Base-by-base conservation (phyloP, 1,140 invertebrate species). In the Papilio xuthus region DNA sequence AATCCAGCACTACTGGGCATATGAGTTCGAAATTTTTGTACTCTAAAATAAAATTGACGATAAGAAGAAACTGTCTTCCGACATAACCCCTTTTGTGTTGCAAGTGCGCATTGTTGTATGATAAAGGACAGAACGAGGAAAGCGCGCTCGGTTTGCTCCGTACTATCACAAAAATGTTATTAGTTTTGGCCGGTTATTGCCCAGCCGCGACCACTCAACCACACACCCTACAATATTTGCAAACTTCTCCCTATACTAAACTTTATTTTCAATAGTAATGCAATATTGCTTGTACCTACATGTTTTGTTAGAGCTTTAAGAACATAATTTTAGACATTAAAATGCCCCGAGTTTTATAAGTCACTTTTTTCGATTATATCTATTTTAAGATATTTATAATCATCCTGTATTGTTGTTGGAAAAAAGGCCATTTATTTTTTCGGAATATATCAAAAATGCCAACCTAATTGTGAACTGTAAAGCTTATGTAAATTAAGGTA, bases 81-180 rank as follows among this genome's bases (percentile, higher is more conserved):
- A 42, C 78, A 82, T 85, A 83, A 82, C 86, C 84, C 86, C 86
- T 84, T 83, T 86, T 86, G 84, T 85, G 88, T 84, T 87, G 86
- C 88, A 87, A 88, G 85, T 89, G 84, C 82, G 84, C 86, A 87
- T 88, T 90, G 86, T 89, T 88, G 87, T 88, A 78, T 83, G 81
- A 89, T 92, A 90, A 90, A 89, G 85, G 89, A 88, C 85, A 86
- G 75, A 83, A 82, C 79, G 80, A 88, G 86, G 88, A 86, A 85
- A 88, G 81, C 81, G 82, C 83, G 85, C 84, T 87, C 86, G 84
- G 84, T 85, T 90, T 83, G 85, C 87, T 89, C 85, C 83, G 83
- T 82, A 86, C 88, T 91, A 90, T 92, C 91, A 88, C 88, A 92
- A 93, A 92, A 93, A 93, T 93, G 90, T 93, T 93, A 93, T 92